These are phyloP conservation scores for Salvelinus alpinus DNA, from an alignment of 2,113 vertebrate species.

Conservation along the genomic window DNA sequence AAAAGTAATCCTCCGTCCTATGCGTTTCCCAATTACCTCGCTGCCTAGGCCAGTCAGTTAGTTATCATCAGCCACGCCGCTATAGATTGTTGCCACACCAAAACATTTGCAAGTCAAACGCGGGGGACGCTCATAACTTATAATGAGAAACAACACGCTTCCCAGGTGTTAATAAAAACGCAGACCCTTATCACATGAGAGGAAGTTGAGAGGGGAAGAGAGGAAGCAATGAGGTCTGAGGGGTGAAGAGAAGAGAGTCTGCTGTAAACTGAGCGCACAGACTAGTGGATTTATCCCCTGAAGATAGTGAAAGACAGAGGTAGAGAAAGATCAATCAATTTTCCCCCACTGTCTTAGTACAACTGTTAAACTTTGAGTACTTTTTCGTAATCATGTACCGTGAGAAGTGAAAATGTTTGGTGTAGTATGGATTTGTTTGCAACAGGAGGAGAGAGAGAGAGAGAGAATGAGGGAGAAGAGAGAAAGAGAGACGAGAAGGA, in stretches of 20 bases:
- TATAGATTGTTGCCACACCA: conserved; percentile 42
- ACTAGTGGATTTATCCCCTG: no score
- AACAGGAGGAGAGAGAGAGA: neutral
- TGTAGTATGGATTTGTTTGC: neutral
- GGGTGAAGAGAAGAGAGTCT: neutral
- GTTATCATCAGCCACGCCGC: conserved; percentile 41
- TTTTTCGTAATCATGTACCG: no score
- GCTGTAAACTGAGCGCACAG: neutral
- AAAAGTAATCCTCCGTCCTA: conserved; percentile 83
- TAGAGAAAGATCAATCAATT: no score
- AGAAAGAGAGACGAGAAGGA: neutral
- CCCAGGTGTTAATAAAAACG: conserved; percentile 29
- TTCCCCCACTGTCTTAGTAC: no score
- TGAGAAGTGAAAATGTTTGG: no score
- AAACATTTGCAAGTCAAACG: conserved; percentile 62
- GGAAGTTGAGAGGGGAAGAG: neutral
- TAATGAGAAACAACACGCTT: conserved; percentile 32
- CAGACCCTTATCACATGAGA: neutral
- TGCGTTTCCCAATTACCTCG: conserved; percentile 89
- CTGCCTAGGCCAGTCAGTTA: conserved; percentile 67
- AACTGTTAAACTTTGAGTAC: no score
- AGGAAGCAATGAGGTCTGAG: neutral
- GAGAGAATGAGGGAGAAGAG: conserved; percentile 5
- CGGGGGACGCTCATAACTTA: conserved; percentile 1
- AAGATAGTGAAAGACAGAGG: no score